A percentile compares a stretch with the other conserved stretches of the same genome.
phyloP scores from a whole-genome alignment of 2,113 vertebrate species.

The Plecturocebus donacophilus region DNA sequence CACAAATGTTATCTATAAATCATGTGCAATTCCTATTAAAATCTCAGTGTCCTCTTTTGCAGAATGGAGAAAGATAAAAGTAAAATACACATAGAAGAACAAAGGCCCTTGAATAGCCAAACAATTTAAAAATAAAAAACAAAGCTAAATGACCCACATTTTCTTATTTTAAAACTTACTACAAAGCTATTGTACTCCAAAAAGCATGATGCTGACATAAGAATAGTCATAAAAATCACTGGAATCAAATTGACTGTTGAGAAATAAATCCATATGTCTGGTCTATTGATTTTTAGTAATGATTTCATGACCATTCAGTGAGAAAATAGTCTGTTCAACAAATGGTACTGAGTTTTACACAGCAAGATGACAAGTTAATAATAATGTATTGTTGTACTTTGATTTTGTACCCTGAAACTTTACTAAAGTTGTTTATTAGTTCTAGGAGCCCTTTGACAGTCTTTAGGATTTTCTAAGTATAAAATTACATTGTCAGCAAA shows the following conservation, averaged over 20 bases:
- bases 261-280: not conserved
- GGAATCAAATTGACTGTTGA: not conserved
- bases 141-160: not conserved
- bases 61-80: not conserved
- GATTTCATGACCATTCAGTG: not conserved
- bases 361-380: not conserved
- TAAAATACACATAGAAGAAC: not conserved
- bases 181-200: not conserved
- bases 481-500: too few species aligned
- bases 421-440: too few species aligned
- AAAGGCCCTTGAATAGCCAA: not conserved
- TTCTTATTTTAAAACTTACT: not conserved
- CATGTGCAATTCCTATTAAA: not conserved
- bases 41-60: not conserved
- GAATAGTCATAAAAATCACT: not conserved
- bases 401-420: too few species aligned
- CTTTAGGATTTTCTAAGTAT: too few species aligned
- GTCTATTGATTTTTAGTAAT: not conserved
- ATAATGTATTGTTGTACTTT: not conserved
- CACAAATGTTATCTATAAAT: not conserved
- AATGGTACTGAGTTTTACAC: not conserved
- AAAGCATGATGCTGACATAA: not conserved
- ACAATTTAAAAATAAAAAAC: not conserved
- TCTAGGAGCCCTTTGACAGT: too few species aligned
- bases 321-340: not conserved